A percentile compares a stretch with the other conserved stretches of the same genome.
phyloP scores from a whole-genome alignment of 2,888 invertebrate genomes.

The Sclerodermus sp. region DNA sequence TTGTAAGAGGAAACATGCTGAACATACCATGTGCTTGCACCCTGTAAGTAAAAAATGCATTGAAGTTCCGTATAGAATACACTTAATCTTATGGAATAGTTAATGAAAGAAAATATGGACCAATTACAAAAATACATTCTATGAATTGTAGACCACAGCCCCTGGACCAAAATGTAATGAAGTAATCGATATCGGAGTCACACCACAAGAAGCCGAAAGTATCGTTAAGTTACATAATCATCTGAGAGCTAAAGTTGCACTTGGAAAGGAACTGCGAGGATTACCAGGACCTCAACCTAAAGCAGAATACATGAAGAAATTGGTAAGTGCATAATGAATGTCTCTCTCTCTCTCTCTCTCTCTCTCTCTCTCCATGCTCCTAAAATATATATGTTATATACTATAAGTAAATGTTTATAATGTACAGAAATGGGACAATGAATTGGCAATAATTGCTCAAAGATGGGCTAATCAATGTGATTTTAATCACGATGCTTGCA shows the following conservation, averaged over 20 bases:
- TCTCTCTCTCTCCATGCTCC: no score
- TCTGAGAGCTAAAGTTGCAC: slow-evolving; percentile 50
- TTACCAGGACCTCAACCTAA: slow-evolving; percentile 52
- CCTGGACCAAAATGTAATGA: not conserved
- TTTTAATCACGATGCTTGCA: slow-evolving; percentile 51
- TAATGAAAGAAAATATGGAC: no score
- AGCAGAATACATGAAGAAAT: slow-evolving; percentile 36
- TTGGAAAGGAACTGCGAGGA: slow-evolving; percentile 45
- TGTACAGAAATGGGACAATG: slow-evolving; percentile 48
- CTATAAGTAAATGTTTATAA: no score
- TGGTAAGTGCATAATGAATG: no score
- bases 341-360: no score
- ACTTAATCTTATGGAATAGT: not conserved
- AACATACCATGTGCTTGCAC: not conserved
- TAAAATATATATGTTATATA: no score
- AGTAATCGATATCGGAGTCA: not conserved
- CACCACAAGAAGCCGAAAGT: slow-evolving; percentile 6
- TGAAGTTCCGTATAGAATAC: not conserved
- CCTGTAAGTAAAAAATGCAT: not conserved
- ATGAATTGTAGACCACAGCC: not conserved
- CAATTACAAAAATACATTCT: no score
- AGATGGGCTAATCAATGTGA: slow-evolving; percentile 56
- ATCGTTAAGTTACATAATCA: slow-evolving; percentile 57
- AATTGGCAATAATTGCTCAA: slow-evolving; percentile 52
- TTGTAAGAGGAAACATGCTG: not conserved